Evolutionary conservation across 2,888 invertebrate species (phyloP).

Genomic region (Zeuzera pyrina): DNA sequence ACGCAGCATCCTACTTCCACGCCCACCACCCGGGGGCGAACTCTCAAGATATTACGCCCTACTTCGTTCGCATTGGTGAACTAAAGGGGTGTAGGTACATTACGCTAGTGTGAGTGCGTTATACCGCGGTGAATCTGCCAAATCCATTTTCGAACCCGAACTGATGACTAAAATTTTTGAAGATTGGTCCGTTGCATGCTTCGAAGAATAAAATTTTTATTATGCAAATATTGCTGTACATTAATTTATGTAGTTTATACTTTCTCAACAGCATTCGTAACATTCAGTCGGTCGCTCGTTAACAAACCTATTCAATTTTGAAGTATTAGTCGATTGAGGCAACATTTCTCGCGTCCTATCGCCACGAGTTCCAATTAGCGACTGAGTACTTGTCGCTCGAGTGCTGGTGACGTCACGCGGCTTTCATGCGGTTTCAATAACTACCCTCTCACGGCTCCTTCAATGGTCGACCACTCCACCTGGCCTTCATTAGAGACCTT

Average conservation of each 20-base stretch:
- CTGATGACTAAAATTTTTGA: too few relatives aligned
- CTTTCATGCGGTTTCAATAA: constrained; percentile 66
- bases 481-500: constrained; percentile 66
- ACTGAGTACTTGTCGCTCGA: constrained; percentile 63
- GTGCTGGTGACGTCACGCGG: constrained; percentile 65
- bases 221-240: too few relatives aligned
- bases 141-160: constrained; percentile 26
- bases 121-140: constrained; percentile 43
- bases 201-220: too few relatives aligned
- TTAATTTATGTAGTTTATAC: too few relatives aligned
- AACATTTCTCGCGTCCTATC: constrained; percentile 65
- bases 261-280: constrained; percentile 48
- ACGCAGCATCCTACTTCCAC: constrained; percentile 76
- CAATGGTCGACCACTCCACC: constrained; percentile 66
- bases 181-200: too few relatives aligned
- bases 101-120: constrained; percentile 45
- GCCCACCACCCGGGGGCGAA: constrained; percentile 71
- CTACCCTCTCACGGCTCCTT: constrained; percentile 68
- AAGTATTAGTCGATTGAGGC: constrained; percentile 69
- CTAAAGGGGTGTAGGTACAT: constrained; percentile 61
- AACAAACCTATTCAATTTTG: constrained; percentile 67
- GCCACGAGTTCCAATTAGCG: constrained; percentile 70
- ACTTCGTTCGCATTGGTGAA: constrained; percentile 68
- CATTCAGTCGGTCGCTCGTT: constrained; percentile 64
- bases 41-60: constrained; percentile 71